Percentiles rank a stretch among this genome's conserved stretches.
Evolutionary conservation across 2,113 vertebrate species (phyloP).

Genomic region (Melanotaenia duboulayi): DNA sequence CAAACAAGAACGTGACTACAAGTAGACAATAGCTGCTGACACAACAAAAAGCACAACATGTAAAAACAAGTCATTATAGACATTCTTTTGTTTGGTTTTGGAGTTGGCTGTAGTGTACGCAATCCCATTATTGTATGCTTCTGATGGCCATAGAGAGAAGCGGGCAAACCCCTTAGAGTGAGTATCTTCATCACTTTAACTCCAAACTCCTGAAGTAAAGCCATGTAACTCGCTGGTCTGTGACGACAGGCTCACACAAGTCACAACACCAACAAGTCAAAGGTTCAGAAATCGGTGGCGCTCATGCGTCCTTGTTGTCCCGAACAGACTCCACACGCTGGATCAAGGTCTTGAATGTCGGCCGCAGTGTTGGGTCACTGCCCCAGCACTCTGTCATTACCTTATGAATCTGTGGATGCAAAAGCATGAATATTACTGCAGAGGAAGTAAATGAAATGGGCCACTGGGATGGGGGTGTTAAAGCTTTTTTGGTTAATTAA

Average conservation of each 20-base stretch:
- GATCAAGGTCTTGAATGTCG: conserved; percentile 88
- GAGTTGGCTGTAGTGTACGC: conserved; percentile 40
- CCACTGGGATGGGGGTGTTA: not conserved
- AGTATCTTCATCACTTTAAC: not conserved
- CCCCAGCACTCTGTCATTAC: conserved; percentile 96
- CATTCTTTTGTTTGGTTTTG: not conserved
- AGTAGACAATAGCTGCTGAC: not conserved
- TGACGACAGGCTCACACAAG: not conserved
- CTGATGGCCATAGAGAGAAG: not conserved
- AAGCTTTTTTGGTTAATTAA: not conserved
- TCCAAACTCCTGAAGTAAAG: not conserved
- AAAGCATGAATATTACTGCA: not conserved
- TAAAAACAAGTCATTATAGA: not conserved
- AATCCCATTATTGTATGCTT: not conserved
- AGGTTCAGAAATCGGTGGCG: not conserved
- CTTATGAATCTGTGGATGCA: conserved; percentile 84
- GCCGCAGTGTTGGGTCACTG: conserved; percentile 83
- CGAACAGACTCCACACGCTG: conserved; percentile 87
- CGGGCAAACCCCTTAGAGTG: too few relatives aligned
- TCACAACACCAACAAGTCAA: conserved; percentile 27
- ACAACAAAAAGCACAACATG: not conserved
- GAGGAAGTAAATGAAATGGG: not conserved
- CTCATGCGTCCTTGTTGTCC: conserved; percentile 85
- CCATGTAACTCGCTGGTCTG: not conserved
- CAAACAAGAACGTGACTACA: not conserved